These are phyloP conservation scores for Paragorgia papillata DNA, from an alignment of 92 coral and sea anemone species.

Conservation along the genomic window DNA sequence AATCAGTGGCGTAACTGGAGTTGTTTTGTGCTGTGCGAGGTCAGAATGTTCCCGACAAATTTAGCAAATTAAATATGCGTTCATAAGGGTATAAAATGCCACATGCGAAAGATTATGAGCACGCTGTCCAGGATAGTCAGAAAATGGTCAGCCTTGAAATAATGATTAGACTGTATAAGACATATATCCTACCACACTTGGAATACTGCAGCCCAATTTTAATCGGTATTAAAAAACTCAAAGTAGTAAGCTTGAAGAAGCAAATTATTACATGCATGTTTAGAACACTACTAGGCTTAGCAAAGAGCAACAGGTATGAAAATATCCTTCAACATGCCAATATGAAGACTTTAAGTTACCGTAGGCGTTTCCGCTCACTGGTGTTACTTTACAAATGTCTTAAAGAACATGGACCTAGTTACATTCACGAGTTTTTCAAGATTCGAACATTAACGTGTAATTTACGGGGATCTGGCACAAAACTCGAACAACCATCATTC, in stretches of 20 bases:
- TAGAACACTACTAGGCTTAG: not conserved
- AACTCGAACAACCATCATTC: slow-evolving; percentile 4
- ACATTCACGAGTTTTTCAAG: slow-evolving; percentile 30
- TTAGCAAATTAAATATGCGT: no score
- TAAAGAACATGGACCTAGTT: slow-evolving; percentile 26
- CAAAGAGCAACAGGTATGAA: not conserved
- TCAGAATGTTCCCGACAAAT: no score
- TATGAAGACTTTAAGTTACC: not conserved
- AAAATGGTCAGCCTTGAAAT: no score
- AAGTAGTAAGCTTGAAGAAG: no score
- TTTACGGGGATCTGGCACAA: not conserved
- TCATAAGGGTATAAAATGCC: no score
- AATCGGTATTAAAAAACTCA: slow-evolving; percentile 11
- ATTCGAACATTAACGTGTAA: not conserved
- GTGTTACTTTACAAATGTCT: slow-evolving; percentile 21
- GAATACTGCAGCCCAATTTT: slow-evolving; percentile 51
- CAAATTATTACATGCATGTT: no score
- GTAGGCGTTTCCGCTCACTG: not conserved
- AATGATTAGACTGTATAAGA: slow-evolving; percentile 16
- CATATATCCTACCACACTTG: slow-evolving; percentile 41
- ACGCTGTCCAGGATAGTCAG: no score
- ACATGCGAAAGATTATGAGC: no score
- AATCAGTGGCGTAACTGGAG: no score
- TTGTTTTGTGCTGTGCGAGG: no score
- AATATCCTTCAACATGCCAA: not conserved